Base-by-base conservation (phyloP, 2,797 vertebrate species). In the Melanotaenia boesemani region DNA sequence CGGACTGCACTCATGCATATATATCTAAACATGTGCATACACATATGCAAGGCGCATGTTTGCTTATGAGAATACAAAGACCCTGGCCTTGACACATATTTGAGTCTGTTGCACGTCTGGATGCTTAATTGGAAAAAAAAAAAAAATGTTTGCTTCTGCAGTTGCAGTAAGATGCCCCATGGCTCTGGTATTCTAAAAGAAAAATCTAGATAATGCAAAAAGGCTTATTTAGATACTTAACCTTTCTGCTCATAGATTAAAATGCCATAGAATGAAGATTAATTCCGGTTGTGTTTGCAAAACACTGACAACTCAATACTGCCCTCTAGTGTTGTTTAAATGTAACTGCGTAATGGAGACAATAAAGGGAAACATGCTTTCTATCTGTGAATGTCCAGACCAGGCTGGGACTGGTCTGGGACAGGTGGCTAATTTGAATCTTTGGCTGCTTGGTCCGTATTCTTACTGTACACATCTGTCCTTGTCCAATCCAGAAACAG, bases 261-360 rank as follows among this genome's bases (percentile, higher is more conserved):
- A 50, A 50, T 11, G 9, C 10, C 48, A 50, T 2, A 46, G 56
- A 6, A 36, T 48, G 41, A 37, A 66, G n/a, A 39, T 8, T 16
- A 55, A 76, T 57, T 50, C 5, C 10, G 0, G 12, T 8, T 32
- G 10, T 52, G 2, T 12, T 18, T 63, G 26, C 12, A 46, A 4
- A 34, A 63, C 12, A 22, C 10, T n/a, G 10, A n/a, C 44, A 59
- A 50, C 48, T 56, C 56, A 80, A 83, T 81, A 80, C 86, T 91
- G 89, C 67, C 90, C 86, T 83, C 93, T 93, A 85, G 88, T 89
- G 92, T 84, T 54, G 36, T 18, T 15, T 55, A 41, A 7, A 30
- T 54, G 60, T 73, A 61, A 52, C 24, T 15, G 5, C 7, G 3
- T 10, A 57, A 7, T 18, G 28, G 7, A 57, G 15, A 30, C 28